Percentiles rank a stretch among this genome's conserved stretches.
Evolutionary conservation across 2,113 vertebrate genomes (phyloP).

Genomic region (cattle (Bos taurus)): ARS-UCD2.0 NC_037330.1:99447001-99447500

Average conservation of each 20-base stretch:
- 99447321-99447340: not conserved
- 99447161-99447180: conserved; percentile 1
- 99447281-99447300: not conserved
- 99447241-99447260: not conserved
- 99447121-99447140: conserved; percentile 30
- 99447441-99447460: conserved; percentile 24
- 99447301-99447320: not conserved
- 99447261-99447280: not conserved
- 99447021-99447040: not conserved
- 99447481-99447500: conserved; percentile 22
- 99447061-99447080: not conserved
- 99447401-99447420: not conserved
- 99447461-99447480: not conserved
- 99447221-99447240: not conserved
- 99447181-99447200: conserved; percentile 33
- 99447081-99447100: not conserved
- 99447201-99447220: not conserved
- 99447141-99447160: not conserved
- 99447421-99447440: conserved; percentile 5
- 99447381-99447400: not conserved
- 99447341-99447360: not conserved
- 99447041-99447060: not conserved
- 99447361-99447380: not conserved
- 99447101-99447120: conserved; percentile 38
- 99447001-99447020: not conserved